Conservation (phyloP, 2,888 invertebrate species). For the Sepioteuthis lessoniana region DNA sequence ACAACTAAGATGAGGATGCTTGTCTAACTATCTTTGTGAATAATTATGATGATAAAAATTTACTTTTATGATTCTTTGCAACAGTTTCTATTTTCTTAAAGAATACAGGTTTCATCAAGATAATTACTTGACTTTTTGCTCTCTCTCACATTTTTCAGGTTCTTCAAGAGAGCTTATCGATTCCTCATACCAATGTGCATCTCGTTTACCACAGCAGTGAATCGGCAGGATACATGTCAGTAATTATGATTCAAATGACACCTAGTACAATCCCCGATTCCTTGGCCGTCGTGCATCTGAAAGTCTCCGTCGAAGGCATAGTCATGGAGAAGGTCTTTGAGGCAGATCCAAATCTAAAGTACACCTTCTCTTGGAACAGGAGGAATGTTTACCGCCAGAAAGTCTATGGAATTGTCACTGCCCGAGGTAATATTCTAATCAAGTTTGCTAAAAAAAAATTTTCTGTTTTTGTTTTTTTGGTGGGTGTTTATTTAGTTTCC, state of each 20-base stretch:
- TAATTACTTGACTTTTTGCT: not conserved
- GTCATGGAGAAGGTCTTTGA: conserved; percentile 93
- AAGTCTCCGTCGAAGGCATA: conserved; percentile 92
- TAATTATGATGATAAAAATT: no score
- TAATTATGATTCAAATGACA: conserved; percentile 81
- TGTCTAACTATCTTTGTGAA: no score
- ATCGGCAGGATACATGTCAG: conserved; percentile 93
- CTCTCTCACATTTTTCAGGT: conserved; percentile 79
- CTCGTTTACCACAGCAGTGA: conserved; percentile 96
- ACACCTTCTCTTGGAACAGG: conserved; percentile 98
- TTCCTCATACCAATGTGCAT: conserved; percentile 93
- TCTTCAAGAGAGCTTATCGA: conserved; percentile 94
- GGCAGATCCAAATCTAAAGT: conserved; percentile 94
- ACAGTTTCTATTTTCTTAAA: no score
- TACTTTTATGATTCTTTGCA: no score
- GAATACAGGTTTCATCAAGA: no score
- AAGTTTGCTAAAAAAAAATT: not conserved
- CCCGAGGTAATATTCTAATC: conserved; percentile 82
- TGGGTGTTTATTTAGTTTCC: no score
- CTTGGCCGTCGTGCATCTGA: conserved; percentile 84
- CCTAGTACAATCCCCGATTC: conserved; percentile 68
- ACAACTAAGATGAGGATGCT: no score
- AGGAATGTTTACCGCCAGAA: conserved; percentile 97
- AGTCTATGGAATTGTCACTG: conserved; percentile 96
- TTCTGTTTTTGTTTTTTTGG: not conserved